Evolutionary conservation across 2,888 invertebrate genomes (phyloP), one percentile per base, ranked within the genome.

Genomic region (Coenonympha arcania): DNA sequence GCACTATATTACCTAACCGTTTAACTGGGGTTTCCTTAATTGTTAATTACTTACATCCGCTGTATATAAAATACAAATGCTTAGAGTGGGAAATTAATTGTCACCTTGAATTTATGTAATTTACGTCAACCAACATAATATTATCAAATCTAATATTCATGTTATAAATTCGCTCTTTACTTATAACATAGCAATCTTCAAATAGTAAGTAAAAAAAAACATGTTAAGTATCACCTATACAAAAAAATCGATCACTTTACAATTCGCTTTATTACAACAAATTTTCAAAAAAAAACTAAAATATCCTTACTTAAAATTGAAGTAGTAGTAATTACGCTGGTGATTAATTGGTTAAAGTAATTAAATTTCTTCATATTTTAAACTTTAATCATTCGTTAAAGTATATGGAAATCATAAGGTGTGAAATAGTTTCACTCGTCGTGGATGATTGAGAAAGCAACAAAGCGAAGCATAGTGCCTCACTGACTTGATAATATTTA

Each of bases 21-120:
- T 33, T 34, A 24, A 44, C 24, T 22, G 24, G 22, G 20, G 20
- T 44, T 44, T 44, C 43, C 43, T 33, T 22, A 24, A 34, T 44
- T 22, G 13, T 33, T 33, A 44, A 44, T 44, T 33, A 33, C 33
- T 44, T 33, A 33, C 33, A 44, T 44, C 43, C 43, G 43, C 33
- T 44, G 22, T 33, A 44, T 44, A 44, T 33, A 33, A 43, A 44
- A 24, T 33, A 22, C 13, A 24, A 20, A 15, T 22, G 13, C n/a
- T 24, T n/a, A 44, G 33, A 42, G 6, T 8, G 16, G 8, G 4
- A 43, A 9, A 20, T 31, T 31, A 20, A 30, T 15, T 4, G 20
- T 24, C 19, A 44, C 43, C 33, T 44, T 33, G 43, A 34, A 33
- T 33, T 20, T 19, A 13, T 18, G 13, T 20, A 42, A n/a, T 28